Conservation (phyloP, 2,888 invertebrate genomes). For the Bhutanitis thaidina region DNA sequence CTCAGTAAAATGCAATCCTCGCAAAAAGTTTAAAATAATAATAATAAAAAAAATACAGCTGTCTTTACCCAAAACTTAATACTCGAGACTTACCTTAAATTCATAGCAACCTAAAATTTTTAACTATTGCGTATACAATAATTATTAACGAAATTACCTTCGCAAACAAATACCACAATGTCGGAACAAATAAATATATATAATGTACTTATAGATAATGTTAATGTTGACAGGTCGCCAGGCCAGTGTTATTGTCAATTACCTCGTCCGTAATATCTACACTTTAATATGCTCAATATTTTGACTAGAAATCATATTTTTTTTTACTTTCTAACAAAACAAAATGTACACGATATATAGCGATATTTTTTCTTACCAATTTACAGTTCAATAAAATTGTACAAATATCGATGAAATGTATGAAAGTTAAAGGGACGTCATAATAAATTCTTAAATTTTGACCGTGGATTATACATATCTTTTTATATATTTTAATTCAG, state of each 20-base stretch:
- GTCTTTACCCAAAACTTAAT: conserved; percentile 13
- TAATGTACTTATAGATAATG: conserved; percentile 54
- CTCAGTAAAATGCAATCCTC: not conserved
- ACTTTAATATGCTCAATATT: conserved; percentile 77
- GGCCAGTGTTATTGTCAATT: conserved; percentile 79
- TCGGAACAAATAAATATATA: conserved; percentile 30
- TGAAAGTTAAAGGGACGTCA: conserved; percentile 32
- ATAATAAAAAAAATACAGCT: conserved; percentile 3
- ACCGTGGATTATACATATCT: not conserved
- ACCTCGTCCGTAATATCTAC: conserved; percentile 73
- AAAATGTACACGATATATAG: conserved; percentile 73
- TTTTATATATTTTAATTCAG: too few relatives aligned
- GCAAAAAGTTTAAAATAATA: not conserved
- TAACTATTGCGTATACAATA: conserved; percentile 24
- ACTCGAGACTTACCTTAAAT: conserved; percentile 14
- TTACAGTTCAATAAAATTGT: conserved; percentile 73
- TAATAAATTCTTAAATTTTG: conserved; percentile 4
- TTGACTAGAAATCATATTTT: conserved; percentile 80
- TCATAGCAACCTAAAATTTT: conserved; percentile 21
- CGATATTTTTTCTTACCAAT: conserved; percentile 61
- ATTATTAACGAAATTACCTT: conserved; percentile 19
- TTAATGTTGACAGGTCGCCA: conserved; percentile 40
- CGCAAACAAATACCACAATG: conserved; percentile 25
- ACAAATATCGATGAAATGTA: conserved; percentile 70
- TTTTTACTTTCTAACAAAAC: conserved; percentile 69